Evolutionary conservation across 2,113 vertebrate species (phyloP), one percentile per base, ranked within the genome.

Genomic region (Orthonyx spaldingii): DNA sequence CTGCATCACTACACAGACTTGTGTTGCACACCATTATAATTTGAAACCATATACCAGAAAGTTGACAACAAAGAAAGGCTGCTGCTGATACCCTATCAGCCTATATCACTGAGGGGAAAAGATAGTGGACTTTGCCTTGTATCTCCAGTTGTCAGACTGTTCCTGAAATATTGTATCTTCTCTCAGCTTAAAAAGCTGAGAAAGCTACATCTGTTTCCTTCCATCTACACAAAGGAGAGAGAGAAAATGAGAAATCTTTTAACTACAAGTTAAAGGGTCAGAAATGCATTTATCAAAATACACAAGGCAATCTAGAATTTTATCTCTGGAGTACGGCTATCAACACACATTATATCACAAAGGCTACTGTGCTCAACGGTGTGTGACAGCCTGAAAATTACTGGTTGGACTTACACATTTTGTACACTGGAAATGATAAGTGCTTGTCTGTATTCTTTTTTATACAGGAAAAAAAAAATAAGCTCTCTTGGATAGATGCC

Each of bases 111-210:
- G 13, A 89, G 5, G 5, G 19, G 14, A 59, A 77, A 49, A 47
- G 19, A 72, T 2, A 22, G 37, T 0, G 5, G 33, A 82, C 49
- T 89, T 52, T 5, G 44, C 17, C 22, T 74, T 2, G 0, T 46
- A 65, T 61, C 20, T 81, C 42, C 5, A 5, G 27, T 4, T 64
- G 5, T 27, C 55, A 78, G 17, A 16, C 56, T 72, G 12, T 19
- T 81, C 32, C 61, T 56, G 26, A 94, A 87, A 75, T 13, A n/a
- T 7, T 70, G 18, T 33, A 27, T 26, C 50, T 68, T 68, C 47
- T 37, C 50, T 61, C 64, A 78, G 52, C 32, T 53, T 30, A 41
- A 77, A 91, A 57, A 81, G 12, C 46, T 57, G 33, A 81, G 32
- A 69, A 91, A 47, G 17, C 26, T 46, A 19, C 2, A 4, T 27